Percentiles rank a stretch among this genome's conserved stretches.
Conservation (phyloP, 2,888 invertebrate species). For the Callimorpha dominula region DNA sequence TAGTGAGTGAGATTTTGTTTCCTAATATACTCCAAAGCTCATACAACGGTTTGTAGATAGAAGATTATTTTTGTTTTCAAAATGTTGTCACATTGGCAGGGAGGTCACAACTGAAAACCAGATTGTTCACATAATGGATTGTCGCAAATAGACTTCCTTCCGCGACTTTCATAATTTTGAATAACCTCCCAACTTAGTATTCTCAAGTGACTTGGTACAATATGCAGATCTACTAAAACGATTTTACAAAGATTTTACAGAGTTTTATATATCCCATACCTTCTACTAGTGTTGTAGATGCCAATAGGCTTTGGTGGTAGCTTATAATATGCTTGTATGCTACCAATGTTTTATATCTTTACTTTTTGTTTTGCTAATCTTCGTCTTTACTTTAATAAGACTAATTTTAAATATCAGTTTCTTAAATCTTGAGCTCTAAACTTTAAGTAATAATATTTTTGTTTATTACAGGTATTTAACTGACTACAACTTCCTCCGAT, state of each 20-base stretch:
- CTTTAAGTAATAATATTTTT: background rate
- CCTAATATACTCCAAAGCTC: background rate
- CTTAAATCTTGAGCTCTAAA: background rate
- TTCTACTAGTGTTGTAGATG: background rate
- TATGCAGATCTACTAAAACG: background rate
- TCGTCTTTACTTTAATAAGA: too few relatives aligned
- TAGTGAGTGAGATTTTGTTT: background rate
- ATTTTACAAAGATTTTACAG: background rate
- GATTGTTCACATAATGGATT: background rate
- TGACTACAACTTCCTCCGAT: background rate
- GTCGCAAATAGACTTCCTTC: background rate
- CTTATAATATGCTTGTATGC: background rate
- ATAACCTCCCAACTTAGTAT: background rate
- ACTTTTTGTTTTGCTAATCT: too few relatives aligned
- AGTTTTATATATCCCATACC: background rate
- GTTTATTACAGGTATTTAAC: background rate
- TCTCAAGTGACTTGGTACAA: background rate
- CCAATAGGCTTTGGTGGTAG: background rate
- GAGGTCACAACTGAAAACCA: background rate
- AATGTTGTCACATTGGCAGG: background rate
- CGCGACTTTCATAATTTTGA: background rate
- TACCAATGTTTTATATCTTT: background rate
- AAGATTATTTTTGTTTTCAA: too few relatives aligned
- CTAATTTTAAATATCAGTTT: too few relatives aligned
- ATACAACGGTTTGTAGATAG: too few relatives aligned